A percentile compares a stretch with the other conserved stretches of the same genome.
Evolutionary conservation across 2,888 invertebrate species (phyloP).

Genomic region (Pyrocoelia pectoralis): DNA sequence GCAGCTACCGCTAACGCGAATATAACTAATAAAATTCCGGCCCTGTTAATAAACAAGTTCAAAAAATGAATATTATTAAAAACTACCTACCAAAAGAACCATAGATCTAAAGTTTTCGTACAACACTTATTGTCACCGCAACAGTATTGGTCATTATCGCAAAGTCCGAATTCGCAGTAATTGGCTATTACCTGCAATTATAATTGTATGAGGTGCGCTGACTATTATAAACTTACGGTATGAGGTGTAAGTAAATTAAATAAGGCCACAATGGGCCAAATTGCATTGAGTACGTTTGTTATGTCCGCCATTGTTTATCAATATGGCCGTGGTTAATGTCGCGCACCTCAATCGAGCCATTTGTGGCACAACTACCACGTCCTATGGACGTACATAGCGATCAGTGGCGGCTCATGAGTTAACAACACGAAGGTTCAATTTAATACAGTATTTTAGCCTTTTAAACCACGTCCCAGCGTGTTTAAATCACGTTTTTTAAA

Average conservation of each 20-base stretch:
- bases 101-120: conserved; percentile 48
- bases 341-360: background rate
- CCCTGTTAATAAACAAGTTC: conserved; percentile 41
- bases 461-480: too few species aligned
- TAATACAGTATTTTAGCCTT: too few species aligned
- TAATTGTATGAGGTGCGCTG: conserved; percentile 2
- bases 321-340: background rate
- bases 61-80: background rate
- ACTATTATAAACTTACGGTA: background rate
- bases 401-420: too few species aligned
- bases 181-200: conserved; percentile 30
- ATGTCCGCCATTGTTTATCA: conserved; percentile 23
- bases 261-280: conserved; percentile 20
- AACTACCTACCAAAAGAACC: conserved; percentile 55
- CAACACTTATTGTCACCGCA: conserved; percentile 56
- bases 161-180: conserved; percentile 54
- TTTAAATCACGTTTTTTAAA: too few species aligned
- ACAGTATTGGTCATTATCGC: conserved; percentile 52
- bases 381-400: too few species aligned
- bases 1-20: conserved; percentile 44
- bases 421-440: too few species aligned
- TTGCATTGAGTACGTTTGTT: conserved; percentile 26
- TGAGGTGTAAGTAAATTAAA: conserved; percentile 8
- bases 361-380: background rate
- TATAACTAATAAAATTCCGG: conserved; percentile 47